phyloP scores from a whole-genome alignment of 2,797 vertebrate species.

The Poliocrania exsul region DNA sequence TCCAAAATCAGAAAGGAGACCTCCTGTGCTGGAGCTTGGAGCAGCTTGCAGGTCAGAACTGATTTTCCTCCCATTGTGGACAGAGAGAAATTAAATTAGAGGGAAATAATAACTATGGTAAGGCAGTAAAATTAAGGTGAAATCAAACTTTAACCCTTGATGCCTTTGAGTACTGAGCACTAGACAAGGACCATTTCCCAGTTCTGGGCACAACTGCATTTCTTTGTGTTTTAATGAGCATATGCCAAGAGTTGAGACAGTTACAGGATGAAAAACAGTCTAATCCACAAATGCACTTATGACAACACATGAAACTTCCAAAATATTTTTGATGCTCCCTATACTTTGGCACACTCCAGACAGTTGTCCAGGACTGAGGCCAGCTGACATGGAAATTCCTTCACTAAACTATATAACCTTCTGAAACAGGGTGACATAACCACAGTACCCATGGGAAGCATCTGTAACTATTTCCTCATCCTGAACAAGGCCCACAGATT shows the following conservation, averaged over 20 bases:
- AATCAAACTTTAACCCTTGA: not conserved
- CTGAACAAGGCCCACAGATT: not conserved
- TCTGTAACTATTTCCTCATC: not conserved
- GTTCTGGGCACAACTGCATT: not conserved
- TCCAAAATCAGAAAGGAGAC: not conserved
- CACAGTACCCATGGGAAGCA: not conserved
- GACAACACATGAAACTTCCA: not conserved
- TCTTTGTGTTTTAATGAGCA: not conserved
- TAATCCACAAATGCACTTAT: accelerated
- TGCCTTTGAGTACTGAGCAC: not conserved
- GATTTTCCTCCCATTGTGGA: not conserved
- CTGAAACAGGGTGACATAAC: not conserved
- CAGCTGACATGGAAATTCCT: not conserved
- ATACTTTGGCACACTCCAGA: not conserved
- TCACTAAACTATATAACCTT: not conserved
- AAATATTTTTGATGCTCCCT: not conserved
- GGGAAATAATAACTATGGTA: not conserved
- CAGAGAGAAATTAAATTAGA: not conserved
- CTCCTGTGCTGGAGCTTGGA: not conserved
- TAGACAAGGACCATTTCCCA: not conserved
- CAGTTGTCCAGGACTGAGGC: not conserved
- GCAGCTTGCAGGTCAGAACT: slow-evolving; percentile 30
- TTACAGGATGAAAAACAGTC: not conserved
- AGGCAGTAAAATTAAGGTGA: not conserved
- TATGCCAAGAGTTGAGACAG: not conserved